Conservation (phyloP, 2,888 invertebrate genomes). For the Caenorhabditis zanzibari region DNA sequence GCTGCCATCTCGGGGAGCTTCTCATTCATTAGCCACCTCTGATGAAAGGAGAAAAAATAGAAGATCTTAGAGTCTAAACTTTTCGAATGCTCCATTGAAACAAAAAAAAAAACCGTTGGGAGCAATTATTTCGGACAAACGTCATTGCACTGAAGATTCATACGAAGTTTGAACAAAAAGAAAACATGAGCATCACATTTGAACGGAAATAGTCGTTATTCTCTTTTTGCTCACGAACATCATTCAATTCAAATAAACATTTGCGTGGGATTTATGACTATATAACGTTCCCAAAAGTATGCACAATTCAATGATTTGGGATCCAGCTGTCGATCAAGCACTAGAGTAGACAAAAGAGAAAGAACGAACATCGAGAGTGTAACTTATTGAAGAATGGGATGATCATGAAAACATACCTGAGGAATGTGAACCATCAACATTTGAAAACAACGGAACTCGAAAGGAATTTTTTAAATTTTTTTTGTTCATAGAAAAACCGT, state of each 20-base stretch:
- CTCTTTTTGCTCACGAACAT: constrained; percentile 6
- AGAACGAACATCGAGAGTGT: constrained; percentile 4
- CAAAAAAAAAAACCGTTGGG: background rate
- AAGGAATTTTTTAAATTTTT: background rate
- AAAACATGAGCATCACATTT: background rate
- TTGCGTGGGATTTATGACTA: constrained; percentile 19
- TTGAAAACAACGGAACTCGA: background rate
- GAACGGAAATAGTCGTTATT: constrained; percentile 23
- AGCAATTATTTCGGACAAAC: constrained; percentile 19
- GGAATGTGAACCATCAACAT: background rate
- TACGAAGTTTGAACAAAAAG: background rate
- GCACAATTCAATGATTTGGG: background rate
- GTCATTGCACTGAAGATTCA: constrained; percentile 24
- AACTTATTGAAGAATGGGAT: background rate
- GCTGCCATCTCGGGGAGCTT: constrained; percentile 38
- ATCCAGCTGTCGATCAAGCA: constrained; percentile 28
- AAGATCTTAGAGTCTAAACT: constrained; percentile 16
- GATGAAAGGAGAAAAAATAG: constrained; percentile 13
- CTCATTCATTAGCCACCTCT: constrained; percentile 57
- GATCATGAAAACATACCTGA: background rate
- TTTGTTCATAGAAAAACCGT: background rate
- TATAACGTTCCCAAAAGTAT: background rate
- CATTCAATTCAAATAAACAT: background rate
- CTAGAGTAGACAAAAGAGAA: background rate
- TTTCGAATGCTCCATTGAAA: constrained; percentile 21